A percentile compares a stretch with the other conserved stretches of the same genome.
These are phyloP conservation scores for Netelia melanura DNA, from an alignment of 2,888 invertebrate genomes.

Conservation along the genomic window DNA sequence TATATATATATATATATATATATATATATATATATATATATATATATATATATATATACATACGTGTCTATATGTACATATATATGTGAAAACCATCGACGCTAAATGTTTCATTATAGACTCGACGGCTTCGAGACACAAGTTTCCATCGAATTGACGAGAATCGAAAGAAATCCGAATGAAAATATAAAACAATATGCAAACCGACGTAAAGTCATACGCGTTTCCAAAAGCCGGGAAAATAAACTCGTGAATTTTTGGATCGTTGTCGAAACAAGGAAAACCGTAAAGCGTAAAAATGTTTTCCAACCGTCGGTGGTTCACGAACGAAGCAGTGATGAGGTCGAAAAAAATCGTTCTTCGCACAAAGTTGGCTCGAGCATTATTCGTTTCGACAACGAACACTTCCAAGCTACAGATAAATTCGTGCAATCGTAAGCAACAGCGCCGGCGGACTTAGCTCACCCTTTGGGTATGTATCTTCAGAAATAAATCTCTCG, in stretches of 20 bases:
- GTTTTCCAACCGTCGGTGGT: neutral
- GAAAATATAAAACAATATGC: neutral
- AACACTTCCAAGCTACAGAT: conserved; percentile 5
- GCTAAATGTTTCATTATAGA: no score
- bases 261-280: neutral
- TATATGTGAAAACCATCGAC: neutral
- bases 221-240: neutral
- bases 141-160: neutral
- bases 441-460: conserved; percentile 29
- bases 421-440: conserved; percentile 7
- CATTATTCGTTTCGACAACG: neutral
- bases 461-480: conserved; percentile 39
- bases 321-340: neutral
- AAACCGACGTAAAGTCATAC: neutral
- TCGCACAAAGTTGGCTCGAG: neutral
- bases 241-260: neutral
- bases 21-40: neutral
- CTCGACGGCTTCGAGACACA: no score
- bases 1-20: neutral
- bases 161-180: neutral
- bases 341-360: neutral
- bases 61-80: neutral
- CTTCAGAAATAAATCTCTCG: neutral
- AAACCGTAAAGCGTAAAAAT: neutral
- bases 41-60: neutral